Conservation (phyloP, 2,113 vertebrate genomes). For the Colistium nudipinnis region DNA sequence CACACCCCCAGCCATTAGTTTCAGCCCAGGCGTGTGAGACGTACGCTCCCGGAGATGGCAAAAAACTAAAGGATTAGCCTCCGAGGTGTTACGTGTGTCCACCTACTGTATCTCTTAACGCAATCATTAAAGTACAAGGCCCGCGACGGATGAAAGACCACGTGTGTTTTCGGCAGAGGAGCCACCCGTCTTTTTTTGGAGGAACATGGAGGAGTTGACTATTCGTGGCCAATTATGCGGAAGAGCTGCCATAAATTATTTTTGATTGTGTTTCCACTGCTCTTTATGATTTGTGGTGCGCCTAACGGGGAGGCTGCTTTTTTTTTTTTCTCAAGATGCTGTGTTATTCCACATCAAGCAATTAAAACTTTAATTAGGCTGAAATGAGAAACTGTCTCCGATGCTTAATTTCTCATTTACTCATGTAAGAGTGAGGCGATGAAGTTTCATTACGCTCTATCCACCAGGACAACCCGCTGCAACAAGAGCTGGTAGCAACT, state of each 20-base stretch:
- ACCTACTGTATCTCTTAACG: slow-evolving; percentile 47
- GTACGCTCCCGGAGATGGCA: slow-evolving; percentile 63
- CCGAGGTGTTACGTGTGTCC: slow-evolving; percentile 43
- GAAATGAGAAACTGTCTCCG: slow-evolving; percentile 76
- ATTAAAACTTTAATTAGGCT: slow-evolving; percentile 81
- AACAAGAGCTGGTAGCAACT: slow-evolving; percentile 12
- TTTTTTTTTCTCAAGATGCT: slow-evolving; percentile 60
- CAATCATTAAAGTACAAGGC: slow-evolving; percentile 19
- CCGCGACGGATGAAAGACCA: slow-evolving; percentile 14
- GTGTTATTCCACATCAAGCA: slow-evolving; percentile 62
- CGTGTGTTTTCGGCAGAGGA: slow-evolving; percentile 6
- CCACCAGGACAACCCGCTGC: slow-evolving; percentile 57
- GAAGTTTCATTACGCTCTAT: slow-evolving; percentile 71
- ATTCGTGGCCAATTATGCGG: slow-evolving; percentile 56
- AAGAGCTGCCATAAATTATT: slow-evolving; percentile 36
- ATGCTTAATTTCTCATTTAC: slow-evolving; percentile 78
- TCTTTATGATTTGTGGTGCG: slow-evolving; percentile 29
- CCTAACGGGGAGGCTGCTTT: slow-evolving; percentile 54
- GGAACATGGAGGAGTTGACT: slow-evolving; percentile 37
- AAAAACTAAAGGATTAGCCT: slow-evolving; percentile 65
- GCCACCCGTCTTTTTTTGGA: slow-evolving; percentile 37
- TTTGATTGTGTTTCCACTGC: slow-evolving; percentile 49
- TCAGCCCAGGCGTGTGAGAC: slow-evolving; percentile 55
- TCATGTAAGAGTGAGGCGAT: slow-evolving; percentile 68
- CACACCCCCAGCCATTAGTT: slow-evolving; percentile 57